Conservation (phyloP, 2,113 vertebrate species). For the Microtus ochrogaster region DNA sequence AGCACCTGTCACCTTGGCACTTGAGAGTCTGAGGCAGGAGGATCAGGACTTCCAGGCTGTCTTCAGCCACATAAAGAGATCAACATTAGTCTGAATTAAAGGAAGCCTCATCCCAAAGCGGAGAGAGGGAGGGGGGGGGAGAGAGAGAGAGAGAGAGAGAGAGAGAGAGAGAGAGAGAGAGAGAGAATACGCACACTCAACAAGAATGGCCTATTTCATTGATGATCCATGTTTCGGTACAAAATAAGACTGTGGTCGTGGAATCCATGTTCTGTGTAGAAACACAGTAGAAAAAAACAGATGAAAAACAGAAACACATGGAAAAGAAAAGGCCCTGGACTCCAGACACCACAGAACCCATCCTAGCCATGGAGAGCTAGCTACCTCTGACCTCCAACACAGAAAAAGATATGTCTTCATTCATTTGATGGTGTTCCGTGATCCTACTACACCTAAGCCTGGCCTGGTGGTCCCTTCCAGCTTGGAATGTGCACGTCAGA, state of each 20-base stretch:
- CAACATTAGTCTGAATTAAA: background rate
- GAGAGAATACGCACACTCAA: too few species aligned
- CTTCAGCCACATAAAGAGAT: background rate
- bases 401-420: background rate
- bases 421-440: background rate
- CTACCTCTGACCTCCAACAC: background rate
- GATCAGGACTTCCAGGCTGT: background rate
- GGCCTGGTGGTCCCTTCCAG: background rate
- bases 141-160: background rate
- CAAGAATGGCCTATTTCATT: background rate
- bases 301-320: background rate
- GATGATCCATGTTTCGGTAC: background rate
- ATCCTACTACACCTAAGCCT: background rate
- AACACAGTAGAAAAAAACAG: background rate
- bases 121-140: background rate
- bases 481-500: background rate
- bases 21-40: background rate
- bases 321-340: background rate
- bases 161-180: background rate
- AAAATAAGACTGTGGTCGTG: background rate
- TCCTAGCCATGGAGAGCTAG: background rate
- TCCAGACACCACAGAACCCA: background rate
- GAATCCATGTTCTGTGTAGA: background rate
- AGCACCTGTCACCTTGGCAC: background rate
- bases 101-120: background rate